phyloP scores from a whole-genome alignment of 2,113 vertebrate species.

The Halcyon malimbica region DNA sequence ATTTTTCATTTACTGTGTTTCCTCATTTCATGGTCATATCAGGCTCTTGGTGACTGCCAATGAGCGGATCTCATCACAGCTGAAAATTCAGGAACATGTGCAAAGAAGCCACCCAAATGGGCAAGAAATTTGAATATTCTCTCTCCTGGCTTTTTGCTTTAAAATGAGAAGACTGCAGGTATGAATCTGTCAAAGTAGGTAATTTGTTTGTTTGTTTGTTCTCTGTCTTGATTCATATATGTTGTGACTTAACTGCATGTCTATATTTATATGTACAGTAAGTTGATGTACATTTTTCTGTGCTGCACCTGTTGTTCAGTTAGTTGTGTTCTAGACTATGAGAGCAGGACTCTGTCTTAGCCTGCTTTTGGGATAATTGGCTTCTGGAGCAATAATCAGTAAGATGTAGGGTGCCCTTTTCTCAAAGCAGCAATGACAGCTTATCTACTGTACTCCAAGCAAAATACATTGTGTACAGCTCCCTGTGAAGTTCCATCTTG shows the following conservation, averaged over 20 bases:
- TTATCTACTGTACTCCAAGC: slow-evolving; percentile 16
- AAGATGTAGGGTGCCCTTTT: slow-evolving; percentile 39
- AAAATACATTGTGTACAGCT: slow-evolving; percentile 27
- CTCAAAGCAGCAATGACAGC: slow-evolving; percentile 22
- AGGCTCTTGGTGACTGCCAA: slow-evolving; percentile 74
- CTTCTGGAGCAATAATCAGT: slow-evolving; percentile 51
- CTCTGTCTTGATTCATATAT: slow-evolving; percentile 46
- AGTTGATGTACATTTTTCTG: background rate
- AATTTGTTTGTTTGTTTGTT: slow-evolving; percentile 33
- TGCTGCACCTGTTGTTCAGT: slow-evolving; percentile 10
- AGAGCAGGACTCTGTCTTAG: slow-evolving; percentile 26
- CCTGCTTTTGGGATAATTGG: slow-evolving; percentile 36
- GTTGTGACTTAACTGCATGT: slow-evolving; percentile 58
- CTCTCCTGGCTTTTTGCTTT: slow-evolving; percentile 51
- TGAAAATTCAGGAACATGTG: slow-evolving; percentile 78
- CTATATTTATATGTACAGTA: slow-evolving; percentile 14
- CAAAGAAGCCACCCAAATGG: slow-evolving; percentile 72
- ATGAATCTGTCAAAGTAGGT: slow-evolving; percentile 74
- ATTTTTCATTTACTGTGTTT: slow-evolving; percentile 75
- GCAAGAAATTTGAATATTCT: slow-evolving; percentile 64
- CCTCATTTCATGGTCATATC: slow-evolving; percentile 80
- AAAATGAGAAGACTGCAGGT: slow-evolving; percentile 72
- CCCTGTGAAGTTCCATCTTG: slow-evolving; percentile 9
- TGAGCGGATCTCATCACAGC: slow-evolving; percentile 73
- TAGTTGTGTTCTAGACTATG: slow-evolving; percentile 54